Evolutionary conservation across 2,113 vertebrate species (phyloP).

Genomic region (Pseudopodoces humilis): DNA sequence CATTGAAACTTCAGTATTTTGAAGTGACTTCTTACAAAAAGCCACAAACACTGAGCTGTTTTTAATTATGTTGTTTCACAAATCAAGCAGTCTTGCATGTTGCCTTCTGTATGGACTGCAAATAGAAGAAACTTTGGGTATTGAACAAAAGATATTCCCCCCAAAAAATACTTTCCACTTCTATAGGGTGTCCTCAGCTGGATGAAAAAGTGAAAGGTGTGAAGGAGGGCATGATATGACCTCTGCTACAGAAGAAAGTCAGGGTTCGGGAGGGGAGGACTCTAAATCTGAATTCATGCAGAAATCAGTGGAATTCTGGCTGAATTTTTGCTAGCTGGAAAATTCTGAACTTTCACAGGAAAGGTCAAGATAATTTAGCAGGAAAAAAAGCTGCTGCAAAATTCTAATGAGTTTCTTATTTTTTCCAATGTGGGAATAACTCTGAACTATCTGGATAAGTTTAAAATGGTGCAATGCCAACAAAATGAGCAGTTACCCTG

Average conservation of each 20-base stretch:
- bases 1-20: background rate
- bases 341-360: background rate
- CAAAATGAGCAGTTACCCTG: background rate
- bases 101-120: background rate
- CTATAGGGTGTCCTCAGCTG: background rate
- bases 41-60: background rate
- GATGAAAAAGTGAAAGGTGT: background rate
- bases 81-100: background rate
- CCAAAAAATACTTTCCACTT: background rate
- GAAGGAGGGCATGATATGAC: background rate
- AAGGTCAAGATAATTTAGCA: conserved; percentile 15
- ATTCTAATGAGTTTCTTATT: background rate
- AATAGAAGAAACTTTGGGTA: background rate
- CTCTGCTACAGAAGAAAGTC: background rate
- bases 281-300: background rate
- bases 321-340: background rate
- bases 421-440: background rate
- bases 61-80: background rate
- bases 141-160: background rate
- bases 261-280: fast-evolving
- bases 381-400: background rate
- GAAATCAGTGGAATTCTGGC: background rate
- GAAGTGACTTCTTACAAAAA: background rate
- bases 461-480: background rate
- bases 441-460: background rate